phyloP scores from a whole-genome alignment of 2,113 vertebrate species.

The Thalassarche chlororhynchos region DNA sequence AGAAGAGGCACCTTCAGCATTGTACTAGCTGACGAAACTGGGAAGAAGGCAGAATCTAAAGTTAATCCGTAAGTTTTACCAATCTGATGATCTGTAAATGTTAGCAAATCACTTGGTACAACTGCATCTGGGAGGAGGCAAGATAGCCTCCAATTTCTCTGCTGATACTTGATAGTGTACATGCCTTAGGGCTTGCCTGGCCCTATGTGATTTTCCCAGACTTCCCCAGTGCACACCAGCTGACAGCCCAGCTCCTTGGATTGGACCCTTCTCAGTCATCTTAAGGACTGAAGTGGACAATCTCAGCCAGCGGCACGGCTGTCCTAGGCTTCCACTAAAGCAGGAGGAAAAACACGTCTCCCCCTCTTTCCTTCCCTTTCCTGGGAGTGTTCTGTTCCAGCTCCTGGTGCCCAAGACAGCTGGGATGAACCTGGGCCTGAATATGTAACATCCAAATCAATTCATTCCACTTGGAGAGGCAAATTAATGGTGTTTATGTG shows the following conservation, averaged over 20 bases:
- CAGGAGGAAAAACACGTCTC: background rate
- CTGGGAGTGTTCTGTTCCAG: background rate
- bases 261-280: background rate
- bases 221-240: background rate
- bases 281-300: background rate
- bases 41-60: constrained; percentile 75
- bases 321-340: background rate
- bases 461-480: background rate
- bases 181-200: background rate
- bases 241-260: background rate
- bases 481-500: background rate
- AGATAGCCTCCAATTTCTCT: background rate
- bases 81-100: background rate
- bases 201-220: background rate
- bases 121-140: background rate
- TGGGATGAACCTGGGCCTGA: background rate
- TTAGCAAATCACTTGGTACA: background rate
- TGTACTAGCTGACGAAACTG: constrained; percentile 69
- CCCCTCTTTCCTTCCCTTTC: background rate
- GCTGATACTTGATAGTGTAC: background rate
- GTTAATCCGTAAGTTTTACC: constrained; percentile 85
- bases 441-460: background rate
- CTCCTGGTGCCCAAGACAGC: background rate
- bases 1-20: constrained; percentile 85
- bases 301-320: background rate